Base-by-base conservation (phyloP, 1,140 invertebrate species). In the Caenorhabditis inopinata region DNA sequence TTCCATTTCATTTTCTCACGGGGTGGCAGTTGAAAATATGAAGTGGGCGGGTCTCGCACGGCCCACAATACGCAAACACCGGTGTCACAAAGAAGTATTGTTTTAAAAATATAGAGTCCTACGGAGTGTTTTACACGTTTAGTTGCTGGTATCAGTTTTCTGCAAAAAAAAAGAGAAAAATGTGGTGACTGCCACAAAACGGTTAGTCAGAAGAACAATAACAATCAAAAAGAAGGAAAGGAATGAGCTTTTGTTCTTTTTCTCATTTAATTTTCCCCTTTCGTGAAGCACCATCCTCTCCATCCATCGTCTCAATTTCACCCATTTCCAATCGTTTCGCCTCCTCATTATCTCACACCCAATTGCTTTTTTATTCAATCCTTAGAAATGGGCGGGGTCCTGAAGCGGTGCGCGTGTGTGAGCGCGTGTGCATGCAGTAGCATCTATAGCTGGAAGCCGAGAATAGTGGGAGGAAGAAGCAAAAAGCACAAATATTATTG, bases 291-390 rank as follows among this genome's bases (percentile, higher is more conserved):
- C 32, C 58, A 68, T 68, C 32, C 58, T 21, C 27, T 29, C 4
- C n/a, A n/a, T 38, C 25, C 12, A 29, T 29, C 32, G 11, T 68
- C 32, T 38, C 58, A 38, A 32, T 68, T 68, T 68, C 58, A 68
- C 11, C 58, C 58, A 2, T 3, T 38, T 35, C 38, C 21, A 32
- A 5, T 58, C 6, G 14, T 51, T 23, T 32, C 58, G 35, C 32
- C n/a, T 68, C 58, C 58, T 68, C 58, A 68, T 68, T 68, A 68
- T 68, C 58, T 68, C 58, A 68, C 58, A 68, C 58, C 58, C 58
- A 68, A 68, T 68, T 68, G 58, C 32, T 68, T 68, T 68, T 68
- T 68, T 68, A 68, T 68, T 68, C 58, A 68, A 68, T 68, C 58
- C 58, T 68, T 32, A 25, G 38, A 68, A 58, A 68, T 38, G 58